Evolutionary conservation across 2,797 vertebrate genomes (phyloP).

Genomic region (Notolabrus celidotus): DNA sequence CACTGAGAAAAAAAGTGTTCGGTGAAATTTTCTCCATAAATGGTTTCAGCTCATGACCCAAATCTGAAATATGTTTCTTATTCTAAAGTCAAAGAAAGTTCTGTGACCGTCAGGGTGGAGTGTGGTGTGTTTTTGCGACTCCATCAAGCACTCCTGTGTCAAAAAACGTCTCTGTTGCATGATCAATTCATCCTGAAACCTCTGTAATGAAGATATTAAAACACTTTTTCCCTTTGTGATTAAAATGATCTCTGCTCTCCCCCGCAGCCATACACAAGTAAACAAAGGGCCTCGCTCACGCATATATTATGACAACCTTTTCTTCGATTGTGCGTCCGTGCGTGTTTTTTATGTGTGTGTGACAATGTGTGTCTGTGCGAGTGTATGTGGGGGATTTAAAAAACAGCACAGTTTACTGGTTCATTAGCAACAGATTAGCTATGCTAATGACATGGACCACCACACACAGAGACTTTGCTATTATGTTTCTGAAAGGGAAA

Average conservation of each 20-base stretch:
- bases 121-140: conserved; percentile 24
- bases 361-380: conserved; percentile 27
- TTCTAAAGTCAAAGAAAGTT: conserved; percentile 24
- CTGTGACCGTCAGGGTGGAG: conserved; percentile 13
- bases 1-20: conserved; percentile 30
- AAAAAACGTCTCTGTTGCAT: conserved; percentile 41
- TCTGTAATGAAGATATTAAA: conserved; percentile 81
- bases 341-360: conserved; percentile 59
- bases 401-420: conserved; percentile 81
- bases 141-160: conserved; percentile 45
- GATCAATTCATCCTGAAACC: conserved; percentile 57
- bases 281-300: conserved; percentile 74
- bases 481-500: conserved; percentile 78
- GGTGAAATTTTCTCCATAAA: conserved; percentile 36
- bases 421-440: conserved; percentile 87
- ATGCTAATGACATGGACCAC: conserved; percentile 86
- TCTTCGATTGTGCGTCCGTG: conserved; percentile 69
- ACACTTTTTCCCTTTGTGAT: conserved; percentile 77
- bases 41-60: conserved; percentile 20
- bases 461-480: conserved; percentile 77
- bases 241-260: conserved; percentile 80
- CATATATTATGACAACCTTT: conserved; percentile 80
- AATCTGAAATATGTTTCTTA: conserved; percentile 4
- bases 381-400: conserved; percentile 73
- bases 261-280: conserved; percentile 76